Conservation (phyloP, 2,113 vertebrate genomes). For the Paramormyrops kingsleyae region DNA sequence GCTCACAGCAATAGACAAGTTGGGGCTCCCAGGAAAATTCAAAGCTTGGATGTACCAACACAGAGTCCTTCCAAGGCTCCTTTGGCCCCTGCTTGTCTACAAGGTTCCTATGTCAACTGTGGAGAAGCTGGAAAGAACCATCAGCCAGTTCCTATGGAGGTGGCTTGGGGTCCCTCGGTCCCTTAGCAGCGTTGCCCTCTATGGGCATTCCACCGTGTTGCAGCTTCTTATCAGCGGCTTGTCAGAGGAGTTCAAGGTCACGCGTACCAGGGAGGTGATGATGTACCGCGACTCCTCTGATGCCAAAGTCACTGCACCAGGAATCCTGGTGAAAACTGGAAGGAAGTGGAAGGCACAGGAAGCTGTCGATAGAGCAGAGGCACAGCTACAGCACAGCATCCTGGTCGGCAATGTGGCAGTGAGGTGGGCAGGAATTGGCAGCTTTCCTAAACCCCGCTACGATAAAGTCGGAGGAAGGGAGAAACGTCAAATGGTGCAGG, state of each 20-base stretch:
- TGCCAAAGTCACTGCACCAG: background rate
- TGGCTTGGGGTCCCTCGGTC: too few species aligned
- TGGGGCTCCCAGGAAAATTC: too few species aligned
- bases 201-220: background rate
- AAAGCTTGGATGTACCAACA: too few species aligned
- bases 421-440: background rate
- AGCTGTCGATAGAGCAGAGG: background rate
- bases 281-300: background rate
- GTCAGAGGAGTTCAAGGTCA: too few species aligned
- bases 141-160: too few species aligned
- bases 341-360: background rate
- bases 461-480: conserved; percentile 9
- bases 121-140: too few species aligned
- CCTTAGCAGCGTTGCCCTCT: too few species aligned
- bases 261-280: background rate
- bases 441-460: background rate
- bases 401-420: background rate
- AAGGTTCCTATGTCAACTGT: too few species aligned
- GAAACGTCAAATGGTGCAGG: background rate
- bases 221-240: background rate
- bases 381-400: background rate
- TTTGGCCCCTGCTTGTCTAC: too few species aligned
- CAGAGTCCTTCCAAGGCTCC: too few species aligned
- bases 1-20: too few species aligned
- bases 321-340: background rate